Conservation (phyloP, 2,113 vertebrate genomes). For the Cariama cristata region DNA sequence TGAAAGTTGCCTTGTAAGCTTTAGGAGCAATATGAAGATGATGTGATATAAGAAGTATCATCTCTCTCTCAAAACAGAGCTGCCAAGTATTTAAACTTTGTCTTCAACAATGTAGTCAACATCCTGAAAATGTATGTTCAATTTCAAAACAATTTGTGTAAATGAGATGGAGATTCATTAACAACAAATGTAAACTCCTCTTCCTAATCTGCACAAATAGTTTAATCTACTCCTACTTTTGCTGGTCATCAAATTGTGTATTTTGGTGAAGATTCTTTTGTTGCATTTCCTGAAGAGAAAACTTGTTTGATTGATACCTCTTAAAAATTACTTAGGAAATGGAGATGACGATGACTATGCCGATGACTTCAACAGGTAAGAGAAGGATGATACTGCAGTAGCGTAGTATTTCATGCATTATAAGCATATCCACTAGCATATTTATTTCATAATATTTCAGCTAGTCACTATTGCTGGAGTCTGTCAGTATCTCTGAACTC, state of each 20-base stretch:
- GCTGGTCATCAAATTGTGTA: not conserved
- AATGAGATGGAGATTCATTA: not conserved
- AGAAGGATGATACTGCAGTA: not conserved
- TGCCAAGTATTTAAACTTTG: not conserved
- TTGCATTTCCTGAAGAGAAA: not conserved
- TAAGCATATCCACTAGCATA: not conserved
- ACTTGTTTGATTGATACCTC: not conserved
- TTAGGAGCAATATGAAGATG: not conserved
- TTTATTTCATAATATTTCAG: not conserved
- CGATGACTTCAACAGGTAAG: slow-evolving; percentile 95
- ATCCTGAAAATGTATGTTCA: not conserved
- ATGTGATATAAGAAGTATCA: not conserved
- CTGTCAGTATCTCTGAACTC: not conserved
- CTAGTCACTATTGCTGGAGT: not conserved
- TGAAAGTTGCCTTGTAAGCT: not conserved
- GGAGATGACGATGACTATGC: slow-evolving; percentile 89
- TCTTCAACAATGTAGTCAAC: not conserved
- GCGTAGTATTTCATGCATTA: not conserved
- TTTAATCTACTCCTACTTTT: not conserved
- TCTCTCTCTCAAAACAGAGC: not conserved
- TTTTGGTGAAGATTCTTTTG: not conserved
- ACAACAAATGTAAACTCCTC: not conserved
- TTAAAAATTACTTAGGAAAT: slow-evolving; percentile 65
- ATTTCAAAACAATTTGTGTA: not conserved
- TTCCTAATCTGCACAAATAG: not conserved